Evolutionary conservation across 2,888 invertebrate genomes (phyloP), one percentile per base, ranked within the genome.

Genomic region (Tortricodes alternella): DNA sequence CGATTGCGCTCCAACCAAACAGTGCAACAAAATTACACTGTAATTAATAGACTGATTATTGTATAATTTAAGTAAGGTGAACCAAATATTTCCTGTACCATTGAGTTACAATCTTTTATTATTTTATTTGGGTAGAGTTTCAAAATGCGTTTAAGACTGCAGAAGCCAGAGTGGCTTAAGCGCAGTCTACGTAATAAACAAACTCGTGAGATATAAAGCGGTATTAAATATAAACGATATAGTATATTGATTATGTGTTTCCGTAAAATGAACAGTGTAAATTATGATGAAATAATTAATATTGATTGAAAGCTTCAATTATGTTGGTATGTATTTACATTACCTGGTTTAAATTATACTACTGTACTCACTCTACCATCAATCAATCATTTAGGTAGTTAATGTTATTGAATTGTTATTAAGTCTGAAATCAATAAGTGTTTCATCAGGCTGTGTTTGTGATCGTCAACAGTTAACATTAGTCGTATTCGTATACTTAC

Each of bases 11-110:
- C 9, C 29, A 38, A 16, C 15, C 24, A 41, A 43, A 29, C 44
- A 16, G 21, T 23, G 16, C 23, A 49, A 49, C 34, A 24, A 38
- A 56, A 38, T 44, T 18, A 29, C 37, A 50, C 23, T 32, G 56
- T 46, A 46, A 56, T 50, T 56, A 56, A 34, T 50, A n/a, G 44
- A 44, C 44, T 29, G 38, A 21, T 32, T n/a, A n/a, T n/a, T 16
- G 32, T 51, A 15, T 21, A 16, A 15, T 32, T 19, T 2, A 15
- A 35, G 13, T 41, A 21, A 6, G 13, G 23, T 23, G 24, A 13
- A 5, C 18, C 19, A 37, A 16, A n/a, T 19, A 0, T 7, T 21
- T 8, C 6, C 19, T 5, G 7, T 3, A 29, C 11, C 5, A 27
- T 9, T 9, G 2, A 0, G 9, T n/a, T 27, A n/a, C n/a, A 9